phyloP scores from a whole-genome alignment of 2,888 invertebrate species.

The Candidula unifasciata region DNA sequence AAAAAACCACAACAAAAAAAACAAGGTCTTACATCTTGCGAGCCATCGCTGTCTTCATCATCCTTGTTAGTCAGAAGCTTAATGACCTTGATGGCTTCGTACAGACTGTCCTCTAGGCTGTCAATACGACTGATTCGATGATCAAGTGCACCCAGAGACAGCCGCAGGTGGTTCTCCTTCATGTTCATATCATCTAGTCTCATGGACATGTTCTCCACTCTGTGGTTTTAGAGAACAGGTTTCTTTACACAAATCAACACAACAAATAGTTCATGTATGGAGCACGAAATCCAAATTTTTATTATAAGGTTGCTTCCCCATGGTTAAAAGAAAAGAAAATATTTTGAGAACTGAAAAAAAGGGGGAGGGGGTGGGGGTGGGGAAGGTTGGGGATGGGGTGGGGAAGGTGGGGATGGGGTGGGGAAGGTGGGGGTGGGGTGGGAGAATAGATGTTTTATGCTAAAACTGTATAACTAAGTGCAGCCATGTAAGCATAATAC shows the following conservation, averaged over 20 bases:
- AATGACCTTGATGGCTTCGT: slow-evolving; percentile 84
- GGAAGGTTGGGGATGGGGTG: no score
- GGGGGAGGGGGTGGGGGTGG: no score
- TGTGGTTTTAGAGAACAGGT: slow-evolving; percentile 15
- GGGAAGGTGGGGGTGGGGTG: no score
- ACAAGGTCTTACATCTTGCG: slow-evolving; percentile 30
- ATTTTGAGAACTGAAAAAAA: no score
- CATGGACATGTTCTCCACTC: slow-evolving; percentile 88
- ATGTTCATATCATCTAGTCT: slow-evolving; percentile 96
- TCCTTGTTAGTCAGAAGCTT: slow-evolving; percentile 78
- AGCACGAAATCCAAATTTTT: neutral
- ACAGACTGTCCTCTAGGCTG: slow-evolving; percentile 89
- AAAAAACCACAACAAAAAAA: no score
- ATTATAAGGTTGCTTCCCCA: no score
- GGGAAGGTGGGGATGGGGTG: no score
- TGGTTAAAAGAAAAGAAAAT: no score
- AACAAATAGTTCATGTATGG: neutral
- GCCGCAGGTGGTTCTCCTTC: slow-evolving; percentile 91
- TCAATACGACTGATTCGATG: slow-evolving; percentile 92
- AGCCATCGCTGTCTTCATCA: slow-evolving; percentile 36
- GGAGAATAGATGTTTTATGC: no score
- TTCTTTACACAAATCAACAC: neutral
- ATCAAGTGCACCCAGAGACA: slow-evolving; percentile 91
- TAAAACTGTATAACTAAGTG: no score
- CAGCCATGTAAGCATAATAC: no score